A percentile compares a stretch with the other conserved stretches of the same genome.
These are phyloP conservation scores for Chionodraco myersi DNA, from an alignment of 2,113 vertebrate species.

Conservation along the genomic window DNA sequence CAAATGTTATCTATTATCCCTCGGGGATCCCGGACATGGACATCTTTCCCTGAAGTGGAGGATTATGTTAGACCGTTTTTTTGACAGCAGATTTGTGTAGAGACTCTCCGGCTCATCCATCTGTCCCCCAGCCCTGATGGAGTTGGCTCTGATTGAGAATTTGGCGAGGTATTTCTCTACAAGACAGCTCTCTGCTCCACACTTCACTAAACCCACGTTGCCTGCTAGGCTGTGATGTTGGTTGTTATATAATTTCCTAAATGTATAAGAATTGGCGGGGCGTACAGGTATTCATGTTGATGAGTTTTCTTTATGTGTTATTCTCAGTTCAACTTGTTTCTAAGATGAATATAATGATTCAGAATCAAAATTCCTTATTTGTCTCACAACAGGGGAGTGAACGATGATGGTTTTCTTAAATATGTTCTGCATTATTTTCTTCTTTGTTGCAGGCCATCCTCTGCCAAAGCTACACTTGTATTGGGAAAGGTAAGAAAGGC, in stretches of 20 bases:
- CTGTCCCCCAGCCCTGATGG: too few species aligned
- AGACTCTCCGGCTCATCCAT: neutral
- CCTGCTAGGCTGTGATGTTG: neutral
- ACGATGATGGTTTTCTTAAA: neutral
- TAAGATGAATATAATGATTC: neutral
- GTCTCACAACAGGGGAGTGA: too few species aligned
- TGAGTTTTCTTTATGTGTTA: slow-evolving; percentile 1
- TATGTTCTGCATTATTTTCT: neutral
- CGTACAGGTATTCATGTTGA: neutral
- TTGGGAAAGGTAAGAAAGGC: slow-evolving; percentile 70
- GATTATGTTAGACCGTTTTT: neutral
- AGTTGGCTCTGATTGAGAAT: slow-evolving; percentile 24
- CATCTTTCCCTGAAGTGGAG: neutral
- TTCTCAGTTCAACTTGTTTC: neutral
- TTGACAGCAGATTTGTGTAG: neutral
- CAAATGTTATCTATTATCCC: neutral
- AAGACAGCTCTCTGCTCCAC: slow-evolving; percentile 27
- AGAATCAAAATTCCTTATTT: too few species aligned
- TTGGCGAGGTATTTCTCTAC: slow-evolving; percentile 20
- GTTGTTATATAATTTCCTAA: slow-evolving; percentile 5
- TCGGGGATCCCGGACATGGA: neutral
- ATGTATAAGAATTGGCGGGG: neutral
- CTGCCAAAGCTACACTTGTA: slow-evolving; percentile 61
- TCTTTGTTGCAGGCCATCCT: slow-evolving; percentile 67
- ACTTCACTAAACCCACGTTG: slow-evolving; percentile 17